These are phyloP conservation scores for Metopia argyrocephala DNA, from an alignment of 2,888 invertebrate species.

Conservation along the genomic window DNA sequence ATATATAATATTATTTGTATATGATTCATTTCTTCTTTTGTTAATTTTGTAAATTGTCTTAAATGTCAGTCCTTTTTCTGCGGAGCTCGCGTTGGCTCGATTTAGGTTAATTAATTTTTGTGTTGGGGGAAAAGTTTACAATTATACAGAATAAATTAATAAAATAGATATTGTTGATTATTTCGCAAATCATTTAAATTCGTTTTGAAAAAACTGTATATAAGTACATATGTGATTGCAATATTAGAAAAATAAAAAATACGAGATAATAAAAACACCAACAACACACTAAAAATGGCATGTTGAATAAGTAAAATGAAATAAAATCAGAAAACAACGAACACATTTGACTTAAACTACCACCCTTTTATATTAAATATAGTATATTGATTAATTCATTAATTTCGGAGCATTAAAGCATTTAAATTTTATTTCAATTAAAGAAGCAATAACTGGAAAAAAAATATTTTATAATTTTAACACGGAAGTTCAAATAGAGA, in stretches of 20 bases:
- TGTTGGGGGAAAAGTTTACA: background rate
- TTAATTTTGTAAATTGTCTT: background rate
- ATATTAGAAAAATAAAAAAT: slow-evolving; percentile 6
- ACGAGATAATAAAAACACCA: slow-evolving; percentile 25
- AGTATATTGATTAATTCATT: slow-evolving; percentile 12
- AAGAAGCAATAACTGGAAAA: background rate
- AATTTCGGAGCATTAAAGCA: background rate
- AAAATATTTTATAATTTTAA: background rate
- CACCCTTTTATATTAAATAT: background rate
- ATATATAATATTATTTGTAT: background rate
- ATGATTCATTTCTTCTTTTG: background rate
- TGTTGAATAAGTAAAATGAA: background rate
- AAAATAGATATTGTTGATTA: background rate
- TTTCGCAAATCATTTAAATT: background rate
- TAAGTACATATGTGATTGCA: background rate
- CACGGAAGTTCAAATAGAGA: slow-evolving; percentile 13
- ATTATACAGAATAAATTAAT: background rate
- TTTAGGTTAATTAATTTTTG: slow-evolving; percentile 23
- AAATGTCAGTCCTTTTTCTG: slow-evolving; percentile 26
- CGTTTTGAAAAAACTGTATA: background rate
- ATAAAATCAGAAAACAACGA: slow-evolving; percentile 10
- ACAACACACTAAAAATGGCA: background rate
- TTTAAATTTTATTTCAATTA: slow-evolving; percentile 2
- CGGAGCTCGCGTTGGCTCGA: slow-evolving; percentile 12
- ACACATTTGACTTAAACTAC: background rate